A percentile compares a stretch with the other conserved stretches of the same genome.
These are phyloP conservation scores for Artibeus lituratus DNA, from an alignment of 2,797 vertebrate genomes.

Conservation along the genomic window DNA sequence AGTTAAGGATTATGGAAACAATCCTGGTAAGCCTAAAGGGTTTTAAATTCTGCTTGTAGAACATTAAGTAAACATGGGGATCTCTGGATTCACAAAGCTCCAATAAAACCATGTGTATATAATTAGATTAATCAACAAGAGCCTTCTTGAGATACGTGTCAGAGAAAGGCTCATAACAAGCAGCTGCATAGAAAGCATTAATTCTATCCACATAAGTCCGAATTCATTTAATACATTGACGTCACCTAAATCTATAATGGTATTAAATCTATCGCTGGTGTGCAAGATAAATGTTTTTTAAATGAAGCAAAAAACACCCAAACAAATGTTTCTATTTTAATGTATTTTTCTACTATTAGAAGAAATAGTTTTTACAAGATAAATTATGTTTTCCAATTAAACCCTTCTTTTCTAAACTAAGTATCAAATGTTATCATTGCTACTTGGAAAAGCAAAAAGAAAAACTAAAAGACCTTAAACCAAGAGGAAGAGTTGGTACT, in stretches of 20 bases:
- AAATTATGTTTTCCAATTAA: constrained; percentile 12
- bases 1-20: constrained; percentile 82
- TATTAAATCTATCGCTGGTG: background rate
- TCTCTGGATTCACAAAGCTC: constrained; percentile 80
- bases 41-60: constrained; percentile 80
- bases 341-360: background rate
- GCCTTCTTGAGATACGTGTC: constrained; percentile 72
- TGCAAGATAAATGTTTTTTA: constrained; percentile 27
- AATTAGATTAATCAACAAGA: constrained; percentile 81
- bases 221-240: background rate
- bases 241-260: background rate
- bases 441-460: background rate
- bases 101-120: constrained; percentile 78
- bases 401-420: background rate
- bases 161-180: constrained; percentile 66
- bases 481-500: background rate
- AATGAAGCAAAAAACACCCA: background rate
- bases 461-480: background rate
- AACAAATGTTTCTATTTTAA: background rate
- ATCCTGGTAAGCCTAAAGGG: constrained; percentile 75
- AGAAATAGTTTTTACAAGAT: background rate
- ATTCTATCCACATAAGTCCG: background rate
- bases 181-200: constrained; percentile 44
- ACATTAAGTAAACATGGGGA: constrained; percentile 81
- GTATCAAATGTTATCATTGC: background rate